phyloP scores from a whole-genome alignment of 2,888 invertebrate species.

The Agapostemon virescens region DNA sequence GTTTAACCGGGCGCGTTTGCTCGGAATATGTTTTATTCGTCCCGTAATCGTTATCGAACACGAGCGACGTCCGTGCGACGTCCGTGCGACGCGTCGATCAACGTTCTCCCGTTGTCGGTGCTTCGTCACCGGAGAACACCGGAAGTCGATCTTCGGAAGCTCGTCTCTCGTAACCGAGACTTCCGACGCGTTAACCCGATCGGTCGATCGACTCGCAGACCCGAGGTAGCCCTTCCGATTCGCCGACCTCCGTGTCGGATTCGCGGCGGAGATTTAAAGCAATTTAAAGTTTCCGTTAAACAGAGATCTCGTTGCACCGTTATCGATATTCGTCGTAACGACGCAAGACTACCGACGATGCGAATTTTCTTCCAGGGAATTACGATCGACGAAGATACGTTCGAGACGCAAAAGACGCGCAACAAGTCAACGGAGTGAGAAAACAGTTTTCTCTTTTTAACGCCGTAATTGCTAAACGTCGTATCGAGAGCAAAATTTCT shows the following conservation, averaged over 20 bases:
- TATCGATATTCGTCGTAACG: neutral
- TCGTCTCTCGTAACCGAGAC: neutral
- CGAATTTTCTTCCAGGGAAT: neutral
- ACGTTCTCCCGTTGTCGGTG: neutral
- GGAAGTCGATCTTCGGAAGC: neutral
- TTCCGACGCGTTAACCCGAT: neutral
- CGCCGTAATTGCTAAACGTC: no score
- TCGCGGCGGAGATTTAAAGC: neutral
- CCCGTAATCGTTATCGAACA: neutral
- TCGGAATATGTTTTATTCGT: neutral
- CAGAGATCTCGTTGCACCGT: neutral
- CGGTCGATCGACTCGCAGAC: neutral
- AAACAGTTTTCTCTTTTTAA: no score
- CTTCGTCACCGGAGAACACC: neutral
- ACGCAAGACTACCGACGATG: neutral
- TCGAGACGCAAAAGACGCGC: no score
- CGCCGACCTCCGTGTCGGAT: neutral
- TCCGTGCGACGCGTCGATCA: neutral
- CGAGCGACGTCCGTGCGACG: neutral
- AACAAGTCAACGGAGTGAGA: no score
- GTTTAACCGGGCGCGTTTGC: slow-evolving; percentile 3
- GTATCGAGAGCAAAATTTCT: no score
- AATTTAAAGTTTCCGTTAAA: neutral
- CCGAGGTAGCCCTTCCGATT: neutral
- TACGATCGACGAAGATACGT: neutral